These are phyloP conservation scores for Oscheius myriophilus DNA, from an alignment of 2,888 invertebrate species.

Conservation along the genomic window DNA sequence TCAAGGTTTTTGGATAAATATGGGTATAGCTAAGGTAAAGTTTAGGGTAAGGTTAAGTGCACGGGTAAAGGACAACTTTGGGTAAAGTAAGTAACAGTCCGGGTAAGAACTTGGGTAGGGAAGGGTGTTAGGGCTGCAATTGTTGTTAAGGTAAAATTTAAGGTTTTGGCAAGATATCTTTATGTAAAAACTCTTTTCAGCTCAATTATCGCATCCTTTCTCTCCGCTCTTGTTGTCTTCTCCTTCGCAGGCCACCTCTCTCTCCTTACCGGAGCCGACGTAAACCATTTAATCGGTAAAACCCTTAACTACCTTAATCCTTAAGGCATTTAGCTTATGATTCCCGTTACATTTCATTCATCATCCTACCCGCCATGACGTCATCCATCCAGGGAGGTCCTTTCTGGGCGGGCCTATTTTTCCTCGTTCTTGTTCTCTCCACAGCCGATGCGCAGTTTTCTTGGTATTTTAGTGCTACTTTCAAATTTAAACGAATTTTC, in stretches of 20 bases:
- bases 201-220: constrained; percentile 61
- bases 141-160: too few relatives aligned
- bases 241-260: constrained; percentile 66
- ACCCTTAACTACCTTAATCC: neutral
- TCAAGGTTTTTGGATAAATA: too few relatives aligned
- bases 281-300: constrained; percentile 53
- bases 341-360: constrained; percentile 51
- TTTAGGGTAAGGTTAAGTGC: too few relatives aligned
- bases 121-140: too few relatives aligned
- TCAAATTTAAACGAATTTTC: constrained; percentile 4
- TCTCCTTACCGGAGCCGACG: constrained; percentile 48
- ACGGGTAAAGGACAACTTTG: too few relatives aligned
- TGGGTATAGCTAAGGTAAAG: too few relatives aligned
- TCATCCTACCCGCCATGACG: constrained; percentile 67
- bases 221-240: constrained; percentile 68
- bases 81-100: too few relatives aligned
- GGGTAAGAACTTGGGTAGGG: too few relatives aligned
- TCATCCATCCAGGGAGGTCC: constrained; percentile 64
- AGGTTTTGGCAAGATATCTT: too few relatives aligned
- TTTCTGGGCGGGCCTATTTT: constrained; percentile 66
- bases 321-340: constrained; percentile 13
- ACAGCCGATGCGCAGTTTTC: constrained; percentile 58
- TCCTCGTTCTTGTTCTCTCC: constrained; percentile 63
- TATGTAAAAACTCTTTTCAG: too few relatives aligned
- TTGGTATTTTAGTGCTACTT: constrained; percentile 36